Conservation (phyloP, 1,140 invertebrate species). For the Hyles euphorbiae region DNA sequence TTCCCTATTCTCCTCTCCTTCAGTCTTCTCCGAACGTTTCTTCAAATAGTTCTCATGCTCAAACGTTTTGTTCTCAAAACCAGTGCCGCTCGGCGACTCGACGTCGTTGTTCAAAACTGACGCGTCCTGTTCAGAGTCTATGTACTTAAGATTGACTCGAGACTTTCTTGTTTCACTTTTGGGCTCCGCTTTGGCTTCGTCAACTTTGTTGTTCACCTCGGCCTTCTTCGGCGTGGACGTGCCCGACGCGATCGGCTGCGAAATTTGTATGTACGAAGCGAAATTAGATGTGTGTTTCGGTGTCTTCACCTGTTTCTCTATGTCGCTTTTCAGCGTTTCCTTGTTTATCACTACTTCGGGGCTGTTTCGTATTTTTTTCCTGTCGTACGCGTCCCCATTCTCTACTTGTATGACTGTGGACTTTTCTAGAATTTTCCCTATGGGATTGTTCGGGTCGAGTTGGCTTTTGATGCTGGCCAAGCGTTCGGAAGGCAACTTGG, state of each 20-base stretch:
- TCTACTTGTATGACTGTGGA: conserved; percentile 70
- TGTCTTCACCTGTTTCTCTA: conserved; percentile 64
- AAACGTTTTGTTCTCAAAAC: conserved; percentile 74
- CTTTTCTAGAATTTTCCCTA: conserved; percentile 72
- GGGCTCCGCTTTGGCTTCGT: conserved; percentile 25
- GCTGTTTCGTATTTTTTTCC: conserved; percentile 34
- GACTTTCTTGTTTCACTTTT: conserved; percentile 31
- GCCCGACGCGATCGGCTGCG: conserved; percentile 56
- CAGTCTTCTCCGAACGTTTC: conserved; percentile 54
- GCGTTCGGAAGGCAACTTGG: conserved; percentile 54
- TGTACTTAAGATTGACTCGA: conserved; percentile 49
- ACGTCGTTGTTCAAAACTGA: conserved; percentile 52
- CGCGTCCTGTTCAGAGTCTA: conserved; percentile 55
- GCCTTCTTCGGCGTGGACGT: conserved; percentile 38
- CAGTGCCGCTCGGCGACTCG: conserved; percentile 62
- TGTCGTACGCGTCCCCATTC: conserved; percentile 58
- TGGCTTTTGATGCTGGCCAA: conserved; percentile 66
- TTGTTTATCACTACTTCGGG: conserved; percentile 41
- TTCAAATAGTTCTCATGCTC: conserved; percentile 72
- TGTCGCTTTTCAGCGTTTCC: conserved; percentile 60
- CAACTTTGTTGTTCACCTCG: conserved; percentile 29
- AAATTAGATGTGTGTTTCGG: conserved; percentile 75
- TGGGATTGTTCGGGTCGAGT: conserved; percentile 69
- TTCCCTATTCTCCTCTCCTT: conserved; percentile 33
- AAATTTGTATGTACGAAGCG: conserved; percentile 77